phyloP scores from a whole-genome alignment of 1,140 invertebrate genomes.

The Lepidurus apus region DNA sequence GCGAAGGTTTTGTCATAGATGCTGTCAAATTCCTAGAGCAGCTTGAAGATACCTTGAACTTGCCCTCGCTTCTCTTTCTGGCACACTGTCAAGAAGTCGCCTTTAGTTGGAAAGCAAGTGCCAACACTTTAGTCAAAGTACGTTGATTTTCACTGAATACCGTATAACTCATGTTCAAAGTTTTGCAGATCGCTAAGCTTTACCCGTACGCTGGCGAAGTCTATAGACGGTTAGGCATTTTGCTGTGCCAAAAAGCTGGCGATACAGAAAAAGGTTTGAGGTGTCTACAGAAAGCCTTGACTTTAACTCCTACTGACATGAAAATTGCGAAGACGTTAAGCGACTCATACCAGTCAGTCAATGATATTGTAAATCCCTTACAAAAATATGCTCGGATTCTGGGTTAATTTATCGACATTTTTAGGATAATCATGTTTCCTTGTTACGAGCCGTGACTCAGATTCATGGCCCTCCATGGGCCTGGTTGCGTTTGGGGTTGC shows the following conservation, averaged over 20 bases:
- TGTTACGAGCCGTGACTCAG: not conserved
- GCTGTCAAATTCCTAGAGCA: not conserved
- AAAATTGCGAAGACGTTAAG: constrained; percentile 66
- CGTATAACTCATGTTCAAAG: too few species aligned
- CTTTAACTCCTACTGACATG: constrained; percentile 60
- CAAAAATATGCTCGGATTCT: constrained; percentile 12
- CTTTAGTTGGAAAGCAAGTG: not conserved
- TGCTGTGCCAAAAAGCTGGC: constrained; percentile 55
- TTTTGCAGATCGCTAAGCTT: constrained; percentile 66
- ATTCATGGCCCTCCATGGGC: constrained; percentile 42
- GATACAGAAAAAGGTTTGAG: constrained; percentile 57
- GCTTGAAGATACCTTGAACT: not conserved
- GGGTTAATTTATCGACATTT: not conserved
- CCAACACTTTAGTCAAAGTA: constrained; percentile 33
- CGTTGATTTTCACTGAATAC: constrained; percentile 43
- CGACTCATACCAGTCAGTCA: constrained; percentile 61
- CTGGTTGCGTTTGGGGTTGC: constrained; percentile 47
- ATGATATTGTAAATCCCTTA: constrained; percentile 53
- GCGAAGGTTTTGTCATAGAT: not conserved
- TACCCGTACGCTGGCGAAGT: constrained; percentile 64
- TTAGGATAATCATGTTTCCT: not conserved
- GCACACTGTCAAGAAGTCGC: not conserved
- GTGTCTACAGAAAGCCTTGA: constrained; percentile 76
- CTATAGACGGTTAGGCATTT: constrained; percentile 69
- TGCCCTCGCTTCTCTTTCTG: not conserved